A percentile compares a stretch with the other conserved stretches of the same genome.
phyloP scores from a whole-genome alignment of 53 echinoderm and acorn worm species.

The Apostichopus leukothele region DNA sequence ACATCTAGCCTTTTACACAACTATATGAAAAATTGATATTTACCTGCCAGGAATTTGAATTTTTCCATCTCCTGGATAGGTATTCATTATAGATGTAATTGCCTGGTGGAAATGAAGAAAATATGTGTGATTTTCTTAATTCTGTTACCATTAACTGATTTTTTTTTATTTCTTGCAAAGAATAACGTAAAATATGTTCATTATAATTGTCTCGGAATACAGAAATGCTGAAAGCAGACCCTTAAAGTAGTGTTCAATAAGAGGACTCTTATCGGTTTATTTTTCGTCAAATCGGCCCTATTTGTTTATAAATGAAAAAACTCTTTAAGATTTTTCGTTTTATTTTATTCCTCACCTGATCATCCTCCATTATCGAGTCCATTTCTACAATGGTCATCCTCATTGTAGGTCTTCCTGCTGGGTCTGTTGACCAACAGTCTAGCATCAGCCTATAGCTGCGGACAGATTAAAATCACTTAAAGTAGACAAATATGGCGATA shows the following conservation, averaged over 20 bases:
- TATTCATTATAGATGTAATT: slow-evolving; percentile 74
- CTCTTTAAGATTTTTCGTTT: not conserved
- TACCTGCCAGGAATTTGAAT: slow-evolving; percentile 93
- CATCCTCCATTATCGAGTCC: not conserved
- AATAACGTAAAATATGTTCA: not conserved
- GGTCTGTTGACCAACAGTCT: not conserved
- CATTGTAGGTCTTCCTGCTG: not conserved
- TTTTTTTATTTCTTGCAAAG: not conserved
- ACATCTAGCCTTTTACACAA: no score
- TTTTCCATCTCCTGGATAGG: slow-evolving; percentile 66
- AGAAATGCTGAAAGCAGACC: not conserved
- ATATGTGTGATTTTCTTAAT: no score
- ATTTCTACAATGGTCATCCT: not conserved
- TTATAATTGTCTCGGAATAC: not conserved
- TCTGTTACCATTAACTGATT: not conserved
- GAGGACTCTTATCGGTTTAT: no score
- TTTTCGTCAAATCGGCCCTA: not conserved
- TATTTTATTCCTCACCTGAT: not conserved
- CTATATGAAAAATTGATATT: not conserved
- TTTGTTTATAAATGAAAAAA: no score
- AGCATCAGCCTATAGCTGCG: not conserved
- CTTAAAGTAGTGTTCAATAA: not conserved
- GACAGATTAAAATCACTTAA: not conserved
- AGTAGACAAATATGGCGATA: not conserved
- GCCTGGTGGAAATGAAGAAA: slow-evolving; percentile 51